Base-by-base conservation (phyloP, 2,888 invertebrate species). In the Volucella zonaria region DNA sequence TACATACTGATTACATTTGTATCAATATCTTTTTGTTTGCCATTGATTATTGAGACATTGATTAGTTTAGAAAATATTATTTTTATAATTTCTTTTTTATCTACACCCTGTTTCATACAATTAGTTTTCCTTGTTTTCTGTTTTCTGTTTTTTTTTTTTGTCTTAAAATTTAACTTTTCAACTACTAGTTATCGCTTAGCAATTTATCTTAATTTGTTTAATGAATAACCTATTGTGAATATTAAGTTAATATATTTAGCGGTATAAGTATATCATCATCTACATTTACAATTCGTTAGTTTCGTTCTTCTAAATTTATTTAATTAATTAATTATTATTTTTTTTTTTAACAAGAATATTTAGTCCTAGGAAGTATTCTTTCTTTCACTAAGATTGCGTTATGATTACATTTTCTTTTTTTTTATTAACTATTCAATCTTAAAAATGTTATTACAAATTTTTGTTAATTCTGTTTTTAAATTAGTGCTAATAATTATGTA, bases 281-380 rank as follows among this genome's bases (percentile, higher is more conserved):
- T 82, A 78, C 78, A 82, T 78, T 78, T 74, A 82, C 82, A 82
- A 82, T 82, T 82, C 82, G 82, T 82, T 82, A 68, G 15, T 68
- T 78, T 74, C 51, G 62, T 74, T 78, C 38, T 15, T 40, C 73
- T 74, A 42, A 18, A 47, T 49, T 59, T 52, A 52, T 67, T 43
- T 18, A 14, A 12, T 64, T 52, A 43, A 47, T 58, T 70, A 49
- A 31, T 58, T 18, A 47, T 18, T 58, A 51, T 1, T 3, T 23
- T 58, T 58, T 1, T 3, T 23, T 23, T 23, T 23, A 23, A 31
- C 6, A 31, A 31, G 31, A 31, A 31, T 18, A 47, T 52, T 10
- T 64, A 62, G 23, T 14, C 43, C 31, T 67, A 67, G 18, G 18
- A 15, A 47, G 52, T 40, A 43, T 11, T 70, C 54, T 45, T 45